Evolutionary conservation across 2,113 vertebrate genomes (phyloP).

Genomic region (Excalfactoria chinensis): DNA sequence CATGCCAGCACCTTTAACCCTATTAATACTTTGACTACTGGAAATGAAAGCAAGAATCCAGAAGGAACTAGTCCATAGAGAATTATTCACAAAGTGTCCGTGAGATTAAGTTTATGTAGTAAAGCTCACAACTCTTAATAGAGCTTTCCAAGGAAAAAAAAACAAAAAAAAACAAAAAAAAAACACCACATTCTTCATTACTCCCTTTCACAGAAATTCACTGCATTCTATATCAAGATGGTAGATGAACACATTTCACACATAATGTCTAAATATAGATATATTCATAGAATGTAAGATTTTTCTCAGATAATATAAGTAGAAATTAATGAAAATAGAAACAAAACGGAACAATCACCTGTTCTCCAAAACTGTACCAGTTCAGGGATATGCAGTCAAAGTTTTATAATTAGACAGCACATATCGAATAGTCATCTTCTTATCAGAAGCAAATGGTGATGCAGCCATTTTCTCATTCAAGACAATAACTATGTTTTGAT

Average conservation of each 20-base stretch:
- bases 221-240: neutral
- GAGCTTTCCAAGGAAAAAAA: neutral
- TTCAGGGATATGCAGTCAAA: neutral
- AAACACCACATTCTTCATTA: neutral
- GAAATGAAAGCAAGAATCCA: conserved; percentile 85
- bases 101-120: conserved; percentile 63
- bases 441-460: neutral
- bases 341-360: neutral
- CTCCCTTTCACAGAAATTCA: neutral
- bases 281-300: neutral
- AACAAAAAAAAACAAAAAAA: too few species aligned
- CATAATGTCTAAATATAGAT: neutral
- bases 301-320: neutral
- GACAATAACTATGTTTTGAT: neutral
- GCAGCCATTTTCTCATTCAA: neutral
- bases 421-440: neutral
- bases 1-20: conserved; percentile 93
- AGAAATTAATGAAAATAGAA: neutral
- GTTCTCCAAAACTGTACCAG: neutral
- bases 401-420: neutral
- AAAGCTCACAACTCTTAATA: conserved; percentile 21
- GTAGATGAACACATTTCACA: neutral
- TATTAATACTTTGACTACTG: conserved; percentile 88
- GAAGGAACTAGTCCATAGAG: conserved; percentile 72
- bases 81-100: conserved; percentile 73